Evolutionary conservation across 2,888 invertebrate genomes (phyloP), one percentile per base, ranked within the genome.

Genomic region (Melipona bicolor): DNA sequence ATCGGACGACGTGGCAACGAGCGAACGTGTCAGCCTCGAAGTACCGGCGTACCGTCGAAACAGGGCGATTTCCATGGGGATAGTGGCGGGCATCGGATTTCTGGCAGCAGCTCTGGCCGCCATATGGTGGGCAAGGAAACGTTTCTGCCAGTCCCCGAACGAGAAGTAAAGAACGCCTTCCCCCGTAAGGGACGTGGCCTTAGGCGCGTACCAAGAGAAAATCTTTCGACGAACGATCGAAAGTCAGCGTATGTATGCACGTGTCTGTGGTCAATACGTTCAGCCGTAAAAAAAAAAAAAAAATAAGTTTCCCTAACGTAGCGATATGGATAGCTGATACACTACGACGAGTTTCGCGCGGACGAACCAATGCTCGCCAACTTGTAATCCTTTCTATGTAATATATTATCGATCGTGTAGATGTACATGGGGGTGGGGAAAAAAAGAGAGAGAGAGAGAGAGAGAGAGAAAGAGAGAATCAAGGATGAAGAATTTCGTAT

Each of bases 11-110:
- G 95, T 96, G 88, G 95, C 96, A n/a, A 95, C 96, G 67, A 96
- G 96, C 87, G 96, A 96, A 69, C 96, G 96, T 88, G 95, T 97
- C 70, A 95, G 95, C 80, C 95, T 97, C 79, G 95, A 95, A 83
- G 97, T 97, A 90, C 97, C 97, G 65, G 96, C 96, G 72, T 97
- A 96, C 94, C 96, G 96, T 85, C 96, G 96, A 81, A 96, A 97
- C 93, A 96, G 97, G 78, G 97, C 97, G 52, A 96, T 97, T 87
- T 96, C 97, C 56, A 96, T 96, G 91, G 97, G 97, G 73, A 96
- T 97, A 82, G 96, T 97, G n/a, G 96, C 96, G 21, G 97, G 96
- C 52, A 95, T 97, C 82, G 95, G 96, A 78, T 96, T 97, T 91
- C 94, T 97, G 86, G 96, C 96, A 21, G 96, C 96, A 82, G 95